phyloP scores from a whole-genome alignment of 2,797 vertebrate species.

The Chaetophractus vellerosus region DNA sequence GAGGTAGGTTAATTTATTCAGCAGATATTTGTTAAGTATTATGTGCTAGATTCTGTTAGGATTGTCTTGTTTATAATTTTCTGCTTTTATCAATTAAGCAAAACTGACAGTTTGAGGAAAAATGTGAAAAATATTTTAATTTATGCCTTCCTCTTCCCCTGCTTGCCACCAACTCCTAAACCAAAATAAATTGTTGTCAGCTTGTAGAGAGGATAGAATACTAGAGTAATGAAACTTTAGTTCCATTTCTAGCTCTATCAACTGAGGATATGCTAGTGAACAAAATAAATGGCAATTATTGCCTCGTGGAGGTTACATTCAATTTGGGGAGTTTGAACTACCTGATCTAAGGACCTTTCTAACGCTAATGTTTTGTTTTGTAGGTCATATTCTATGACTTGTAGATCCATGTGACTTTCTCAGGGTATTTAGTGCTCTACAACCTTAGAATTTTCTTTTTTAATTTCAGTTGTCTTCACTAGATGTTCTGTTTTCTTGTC shows the following conservation, averaged over 20 bases:
- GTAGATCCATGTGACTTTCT: slow-evolving; percentile 33
- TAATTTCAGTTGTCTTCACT: slow-evolving; percentile 52
- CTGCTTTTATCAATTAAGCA: slow-evolving; percentile 45
- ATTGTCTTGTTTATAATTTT: slow-evolving; percentile 66
- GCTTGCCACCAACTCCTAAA: not conserved
- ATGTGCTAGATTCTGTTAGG: not conserved
- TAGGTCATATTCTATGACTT: slow-evolving; percentile 31
- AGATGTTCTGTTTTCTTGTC: not conserved
- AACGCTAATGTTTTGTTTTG: slow-evolving; percentile 34
- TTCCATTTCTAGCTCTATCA: slow-evolving; percentile 32
- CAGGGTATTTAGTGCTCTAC: not conserved
- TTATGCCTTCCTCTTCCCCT: slow-evolving; percentile 41
- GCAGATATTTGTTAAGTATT: slow-evolving; percentile 10
- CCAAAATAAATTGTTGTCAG: slow-evolving; percentile 60
- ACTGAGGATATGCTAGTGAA: slow-evolving; percentile 26
- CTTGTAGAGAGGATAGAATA: slow-evolving; percentile 33
- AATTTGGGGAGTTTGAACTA: slow-evolving; percentile 38
- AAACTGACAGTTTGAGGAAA: slow-evolving; percentile 60
- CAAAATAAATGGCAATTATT: slow-evolving; percentile 61
- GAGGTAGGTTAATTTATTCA: slow-evolving; percentile 42
- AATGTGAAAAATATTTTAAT: slow-evolving; percentile 70
- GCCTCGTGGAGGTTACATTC: slow-evolving; percentile 50
- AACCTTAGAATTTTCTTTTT: slow-evolving; percentile 45
- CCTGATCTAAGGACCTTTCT: slow-evolving; percentile 20
- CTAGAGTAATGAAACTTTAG: slow-evolving; percentile 6